A percentile compares a stretch with the other conserved stretches of the same genome.
These are phyloP conservation scores for Poicephalus meyeri DNA, from an alignment of 2,113 vertebrate genomes.

Conservation along the genomic window DNA sequence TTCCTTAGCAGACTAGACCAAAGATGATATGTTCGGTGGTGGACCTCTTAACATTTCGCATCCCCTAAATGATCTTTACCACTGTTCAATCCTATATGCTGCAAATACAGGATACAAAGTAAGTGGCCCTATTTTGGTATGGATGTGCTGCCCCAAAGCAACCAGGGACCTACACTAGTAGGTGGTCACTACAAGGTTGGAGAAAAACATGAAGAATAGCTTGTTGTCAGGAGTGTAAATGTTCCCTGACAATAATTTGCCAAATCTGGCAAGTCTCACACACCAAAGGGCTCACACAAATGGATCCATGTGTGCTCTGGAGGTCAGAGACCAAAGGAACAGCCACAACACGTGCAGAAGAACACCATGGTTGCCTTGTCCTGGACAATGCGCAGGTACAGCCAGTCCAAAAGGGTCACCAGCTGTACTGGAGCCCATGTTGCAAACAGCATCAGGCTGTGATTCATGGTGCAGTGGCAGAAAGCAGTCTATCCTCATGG, in stretches of 20 bases:
- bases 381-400: neutral
- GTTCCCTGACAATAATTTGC: neutral
- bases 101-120: neutral
- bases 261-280: neutral
- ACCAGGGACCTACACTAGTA: neutral
- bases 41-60: neutral
- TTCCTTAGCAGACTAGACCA: neutral
- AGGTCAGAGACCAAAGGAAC: neutral
- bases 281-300: neutral
- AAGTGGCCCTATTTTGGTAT: too few species aligned
- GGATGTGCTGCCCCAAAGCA: neutral
- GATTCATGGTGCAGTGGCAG: neutral
- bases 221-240: neutral
- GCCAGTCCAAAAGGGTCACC: neutral
- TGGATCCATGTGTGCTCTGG: accelerated
- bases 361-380: neutral
- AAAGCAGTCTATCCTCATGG: neutral
- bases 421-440: neutral
- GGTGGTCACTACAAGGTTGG: neutral
- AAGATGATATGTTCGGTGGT: neutral
- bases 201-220: neutral
- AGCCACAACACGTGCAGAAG: neutral
- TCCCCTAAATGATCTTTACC: neutral
- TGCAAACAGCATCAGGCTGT: accelerated
- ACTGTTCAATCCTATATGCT: neutral